Percentiles rank a stretch among this genome's conserved stretches.
phyloP scores from a whole-genome alignment of 2,888 invertebrate genomes.

The Agonopterix arenella region DNA sequence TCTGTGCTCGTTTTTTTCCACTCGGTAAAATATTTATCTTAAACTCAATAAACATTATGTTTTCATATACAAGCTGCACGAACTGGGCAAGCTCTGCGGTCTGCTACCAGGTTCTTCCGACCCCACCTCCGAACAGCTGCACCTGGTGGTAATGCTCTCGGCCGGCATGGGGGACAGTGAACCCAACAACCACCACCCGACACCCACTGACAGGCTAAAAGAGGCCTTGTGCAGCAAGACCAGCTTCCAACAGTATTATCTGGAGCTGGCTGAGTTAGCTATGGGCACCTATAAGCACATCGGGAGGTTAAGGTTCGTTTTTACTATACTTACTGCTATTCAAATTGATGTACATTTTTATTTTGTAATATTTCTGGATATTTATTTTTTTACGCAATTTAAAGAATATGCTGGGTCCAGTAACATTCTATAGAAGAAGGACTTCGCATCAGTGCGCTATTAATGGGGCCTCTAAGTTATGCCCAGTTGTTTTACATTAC shows the following conservation, averaged over 20 bases:
- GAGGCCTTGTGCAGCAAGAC: constrained; percentile 93
- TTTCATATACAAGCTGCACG: constrained; percentile 77
- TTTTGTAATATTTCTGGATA: too few relatives aligned
- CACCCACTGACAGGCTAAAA: constrained; percentile 89
- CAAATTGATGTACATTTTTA: too few relatives aligned
- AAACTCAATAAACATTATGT: too few relatives aligned
- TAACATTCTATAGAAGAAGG: too few relatives aligned
- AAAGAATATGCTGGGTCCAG: too few relatives aligned
- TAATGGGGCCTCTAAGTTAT: too few relatives aligned
- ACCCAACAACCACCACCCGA: constrained; percentile 54
- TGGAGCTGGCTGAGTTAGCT: constrained; percentile 95
- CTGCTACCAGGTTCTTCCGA: constrained; percentile 87
- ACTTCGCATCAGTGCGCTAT: too few relatives aligned
- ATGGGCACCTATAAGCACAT: constrained; percentile 98
- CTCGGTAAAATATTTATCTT: too few relatives aligned
- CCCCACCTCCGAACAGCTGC: constrained; percentile 92
- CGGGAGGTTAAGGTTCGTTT: constrained; percentile 75
- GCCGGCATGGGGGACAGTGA: constrained; percentile 92
- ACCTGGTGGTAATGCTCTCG: constrained; percentile 92
- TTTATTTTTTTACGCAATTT: too few relatives aligned
- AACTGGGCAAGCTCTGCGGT: constrained; percentile 93
- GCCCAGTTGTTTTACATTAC: too few relatives aligned
- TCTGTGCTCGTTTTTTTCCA: too few relatives aligned
- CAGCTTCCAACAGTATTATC: constrained; percentile 91
- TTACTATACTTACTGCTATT: too few relatives aligned